A percentile compares a stretch with the other conserved stretches of the same genome.
These are phyloP conservation scores for Prionace glauca DNA, from an alignment of 2,797 vertebrate genomes.

Conservation along the genomic window DNA sequence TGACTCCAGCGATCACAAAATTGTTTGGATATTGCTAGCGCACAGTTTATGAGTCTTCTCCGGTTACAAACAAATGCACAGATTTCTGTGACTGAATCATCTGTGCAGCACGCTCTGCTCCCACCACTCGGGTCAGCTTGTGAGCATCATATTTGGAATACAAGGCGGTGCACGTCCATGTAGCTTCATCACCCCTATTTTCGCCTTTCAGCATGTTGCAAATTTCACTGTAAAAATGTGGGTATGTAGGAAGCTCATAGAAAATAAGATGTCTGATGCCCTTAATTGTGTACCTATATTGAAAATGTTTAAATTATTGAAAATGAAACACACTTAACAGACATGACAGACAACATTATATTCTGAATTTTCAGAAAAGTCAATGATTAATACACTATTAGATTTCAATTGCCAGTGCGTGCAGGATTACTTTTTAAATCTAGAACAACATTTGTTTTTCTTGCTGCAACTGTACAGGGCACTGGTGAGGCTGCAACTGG, in stretches of 20 bases:
- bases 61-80: conserved; percentile 89
- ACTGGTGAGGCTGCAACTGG: too few relatives aligned
- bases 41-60: conserved; percentile 54
- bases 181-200: conserved; percentile 60
- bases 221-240: conserved; percentile 91
- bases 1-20: neutral
- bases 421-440: neutral
- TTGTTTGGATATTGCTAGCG: neutral
- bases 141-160: conserved; percentile 85
- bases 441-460: neutral
- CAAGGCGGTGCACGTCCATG: conserved; percentile 85
- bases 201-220: conserved; percentile 85
- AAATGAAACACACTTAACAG: neutral
- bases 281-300: conserved; percentile 74
- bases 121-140: conserved; percentile 73
- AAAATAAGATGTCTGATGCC: conserved; percentile 88
- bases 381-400: neutral
- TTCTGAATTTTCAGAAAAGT: neutral
- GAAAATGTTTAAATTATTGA: conserved; percentile 20
- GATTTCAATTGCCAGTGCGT: neutral
- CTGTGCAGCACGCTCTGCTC: conserved; percentile 77
- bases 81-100: conserved; percentile 81
- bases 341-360: neutral
- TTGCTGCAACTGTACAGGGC: too few relatives aligned
- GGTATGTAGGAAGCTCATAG: conserved; percentile 83